phyloP scores from a whole-genome alignment of 2,797 vertebrate species.

The Dicrostonyx torquatus region DNA sequence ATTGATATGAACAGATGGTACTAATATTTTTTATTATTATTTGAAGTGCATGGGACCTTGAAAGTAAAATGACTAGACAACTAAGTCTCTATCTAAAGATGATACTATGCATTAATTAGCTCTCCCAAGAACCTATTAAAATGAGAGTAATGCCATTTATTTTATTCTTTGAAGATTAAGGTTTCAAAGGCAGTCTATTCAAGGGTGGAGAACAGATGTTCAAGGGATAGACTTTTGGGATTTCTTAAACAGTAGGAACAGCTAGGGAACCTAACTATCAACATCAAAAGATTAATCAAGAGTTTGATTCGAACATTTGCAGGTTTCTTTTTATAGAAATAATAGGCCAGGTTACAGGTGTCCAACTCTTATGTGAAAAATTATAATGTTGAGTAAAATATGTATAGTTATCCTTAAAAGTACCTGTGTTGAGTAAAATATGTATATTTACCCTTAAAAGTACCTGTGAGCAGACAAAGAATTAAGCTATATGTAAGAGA shows the following conservation, averaged over 20 bases:
- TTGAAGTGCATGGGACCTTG: background rate
- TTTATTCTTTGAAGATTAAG: background rate
- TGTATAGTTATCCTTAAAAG: background rate
- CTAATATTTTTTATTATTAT: background rate
- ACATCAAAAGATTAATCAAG: background rate
- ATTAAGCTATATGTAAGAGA: conserved; percentile 12
- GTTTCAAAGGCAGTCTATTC: background rate
- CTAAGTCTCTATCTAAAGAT: background rate
- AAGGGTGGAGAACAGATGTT: background rate
- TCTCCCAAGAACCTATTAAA: background rate
- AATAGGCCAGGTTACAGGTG: background rate
- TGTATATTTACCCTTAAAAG: background rate
- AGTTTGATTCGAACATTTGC: background rate
- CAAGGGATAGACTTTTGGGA: background rate
- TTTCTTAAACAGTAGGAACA: background rate
- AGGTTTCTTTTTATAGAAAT: conserved; percentile 13
- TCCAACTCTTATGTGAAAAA: background rate
- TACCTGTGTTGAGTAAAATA: background rate
- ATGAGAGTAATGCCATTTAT: background rate
- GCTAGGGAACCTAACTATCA: background rate
- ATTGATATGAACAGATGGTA: background rate
- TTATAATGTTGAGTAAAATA: conserved; percentile 11
- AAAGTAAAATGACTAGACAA: conserved; percentile 10
- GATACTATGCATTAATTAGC: background rate
- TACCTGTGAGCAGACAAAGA: background rate